Evolutionary conservation across 2,113 vertebrate genomes (phyloP), one percentile per base, ranked within the genome.

Genomic region (Pollimyrus isidori): DNA sequence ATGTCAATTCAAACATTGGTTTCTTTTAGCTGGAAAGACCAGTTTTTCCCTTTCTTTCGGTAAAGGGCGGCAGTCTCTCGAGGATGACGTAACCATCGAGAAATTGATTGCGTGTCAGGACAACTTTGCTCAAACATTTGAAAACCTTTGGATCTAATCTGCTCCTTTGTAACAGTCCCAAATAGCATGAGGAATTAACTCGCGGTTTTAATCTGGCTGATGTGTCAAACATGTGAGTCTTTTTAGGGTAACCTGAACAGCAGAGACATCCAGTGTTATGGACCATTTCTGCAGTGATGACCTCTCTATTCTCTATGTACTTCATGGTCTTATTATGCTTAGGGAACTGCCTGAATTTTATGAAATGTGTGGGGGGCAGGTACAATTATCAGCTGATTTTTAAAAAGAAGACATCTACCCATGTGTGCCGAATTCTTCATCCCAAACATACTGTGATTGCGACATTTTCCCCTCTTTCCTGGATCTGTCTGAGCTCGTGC

Each of bases 21-120:
- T 88, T 88, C 48, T 58, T n/a, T 42, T 42, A 45, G 35, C 58
- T 65, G 87, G 87, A 88, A 65, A 69, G 73, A 88, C 65, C n/a
- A 10, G 65, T 30, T 30, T 88, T 39, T 39, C 10, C 13, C 42
- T n/a, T 46, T 15, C n/a, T 11, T 45, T 26, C 46, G 3, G 0
- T 42, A 42, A 35, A 80, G 73, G 73, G 73, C 35, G 13, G 30
- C 73, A 80, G 73, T 10, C 42, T 80, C 35, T 80, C 30, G 1
- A 42, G 30, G 73, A 39, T 80, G 73, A 80, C 35, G 3, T 19
- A 76, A 15, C 69, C 69, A 17, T 76, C 0, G 30, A n/a, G 26
- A 35, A 15, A 73, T 11, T 13, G 30, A 73, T 73, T 73, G n/a
- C n/a, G 13, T 73, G 65, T 73, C 35, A 35, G 10, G 65, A 73